A percentile compares a stretch with the other conserved stretches of the same genome.
Conservation (phyloP, 2,797 vertebrate species). For the Acrossocheilus wenchowensis region DNA sequence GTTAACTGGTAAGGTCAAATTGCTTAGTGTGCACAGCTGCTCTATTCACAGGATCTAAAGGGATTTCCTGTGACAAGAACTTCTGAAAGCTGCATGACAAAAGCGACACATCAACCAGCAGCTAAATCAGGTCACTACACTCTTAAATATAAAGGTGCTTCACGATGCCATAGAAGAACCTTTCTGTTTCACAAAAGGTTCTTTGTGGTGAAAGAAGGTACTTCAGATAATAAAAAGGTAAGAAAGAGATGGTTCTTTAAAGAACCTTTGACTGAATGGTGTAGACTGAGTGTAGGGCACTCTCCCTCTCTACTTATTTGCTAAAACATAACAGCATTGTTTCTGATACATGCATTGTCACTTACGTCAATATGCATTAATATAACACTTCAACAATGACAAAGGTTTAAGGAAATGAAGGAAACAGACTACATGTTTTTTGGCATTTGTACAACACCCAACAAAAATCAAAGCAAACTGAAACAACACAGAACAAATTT, state of each 20-base stretch:
- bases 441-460: constrained; percentile 62
- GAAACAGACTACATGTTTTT: constrained; percentile 25
- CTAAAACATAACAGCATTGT: not conserved
- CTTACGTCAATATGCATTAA: not conserved
- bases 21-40: constrained; percentile 14
- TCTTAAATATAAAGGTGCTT: no score
- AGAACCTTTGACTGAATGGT: no score
- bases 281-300: not conserved
- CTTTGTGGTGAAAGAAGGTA: no score
- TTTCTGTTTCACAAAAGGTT: no score
- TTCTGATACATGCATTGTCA: not conserved
- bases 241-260: no score
- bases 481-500: not conserved
- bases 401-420: not conserved
- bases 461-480: constrained; percentile 28
- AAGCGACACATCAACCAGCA: not conserved
- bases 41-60: constrained; percentile 7
- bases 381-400: not conserved
- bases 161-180: no score
- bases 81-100: constrained; percentile 6
- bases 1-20: constrained; percentile 7
- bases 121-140: constrained; percentile 4
- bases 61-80: constrained; percentile 35
- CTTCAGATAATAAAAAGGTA: no score
- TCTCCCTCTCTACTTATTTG: not conserved